Evolutionary conservation across 2,113 vertebrate species (phyloP).

Genomic region (Elephantulus edwardii): DNA sequence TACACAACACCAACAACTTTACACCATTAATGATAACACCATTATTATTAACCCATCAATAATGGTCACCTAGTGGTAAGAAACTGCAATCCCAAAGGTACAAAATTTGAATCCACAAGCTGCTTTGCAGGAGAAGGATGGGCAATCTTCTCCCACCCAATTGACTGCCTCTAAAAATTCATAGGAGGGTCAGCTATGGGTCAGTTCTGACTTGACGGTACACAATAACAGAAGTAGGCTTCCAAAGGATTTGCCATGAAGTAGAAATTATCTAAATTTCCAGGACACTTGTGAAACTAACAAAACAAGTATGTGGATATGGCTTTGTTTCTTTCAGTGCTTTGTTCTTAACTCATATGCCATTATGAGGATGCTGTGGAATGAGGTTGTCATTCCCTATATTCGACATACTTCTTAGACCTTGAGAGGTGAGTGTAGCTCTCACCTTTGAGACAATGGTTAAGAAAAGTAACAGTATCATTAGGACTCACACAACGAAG

Average conservation of each 20-base stretch:
- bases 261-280: not conserved
- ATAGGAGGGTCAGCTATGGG: too few relatives aligned
- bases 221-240: too few relatives aligned
- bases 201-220: too few relatives aligned
- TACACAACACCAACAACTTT: too few relatives aligned
- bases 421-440: not conserved
- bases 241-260: not conserved
- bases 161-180: too few relatives aligned
- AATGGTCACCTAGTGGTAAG: too few relatives aligned
- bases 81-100: too few relatives aligned
- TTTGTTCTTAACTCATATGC: not conserved
- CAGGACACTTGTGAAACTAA: not conserved
- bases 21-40: too few relatives aligned
- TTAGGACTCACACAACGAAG: not conserved
- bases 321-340: not conserved
- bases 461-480: not conserved
- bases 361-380: not conserved
- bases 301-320: not conserved
- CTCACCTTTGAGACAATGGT: not conserved
- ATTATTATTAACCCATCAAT: slow-evolving; percentile 9
- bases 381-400: not conserved
- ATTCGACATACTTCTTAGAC: not conserved
- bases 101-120: too few relatives aligned
- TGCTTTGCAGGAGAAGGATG: too few relatives aligned
- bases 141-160: too few relatives aligned